Percentiles rank a stretch among this genome's conserved stretches.
These are phyloP conservation scores for Willisornis vidua DNA, from an alignment of 2,113 vertebrate genomes.

Conservation along the genomic window DNA sequence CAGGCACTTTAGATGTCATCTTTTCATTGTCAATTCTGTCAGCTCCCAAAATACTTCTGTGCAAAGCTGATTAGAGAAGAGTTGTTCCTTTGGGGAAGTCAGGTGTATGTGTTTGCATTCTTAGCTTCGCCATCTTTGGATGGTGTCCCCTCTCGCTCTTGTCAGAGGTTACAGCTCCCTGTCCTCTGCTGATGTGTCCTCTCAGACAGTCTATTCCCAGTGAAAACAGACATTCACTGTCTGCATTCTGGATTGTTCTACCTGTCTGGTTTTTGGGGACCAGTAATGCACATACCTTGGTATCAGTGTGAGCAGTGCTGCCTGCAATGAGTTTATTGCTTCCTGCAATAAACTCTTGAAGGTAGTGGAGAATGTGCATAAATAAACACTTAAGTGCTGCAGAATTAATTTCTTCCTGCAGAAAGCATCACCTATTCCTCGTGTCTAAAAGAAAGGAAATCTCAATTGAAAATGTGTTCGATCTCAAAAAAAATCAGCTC, in stretches of 20 bases:
- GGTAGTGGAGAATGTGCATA: background rate
- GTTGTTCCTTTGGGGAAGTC: background rate
- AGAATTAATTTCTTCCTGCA: background rate
- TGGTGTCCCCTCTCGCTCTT: background rate
- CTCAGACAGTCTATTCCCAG: background rate
- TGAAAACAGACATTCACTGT: background rate
- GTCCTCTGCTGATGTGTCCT: background rate
- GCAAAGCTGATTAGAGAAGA: background rate
- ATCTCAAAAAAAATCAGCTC: background rate
- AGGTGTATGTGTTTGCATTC: background rate
- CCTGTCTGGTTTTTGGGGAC: background rate
- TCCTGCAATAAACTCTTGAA: background rate
- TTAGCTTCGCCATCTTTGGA: background rate
- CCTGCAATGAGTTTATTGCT: background rate
- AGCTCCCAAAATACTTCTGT: background rate
- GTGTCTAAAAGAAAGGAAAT: background rate
- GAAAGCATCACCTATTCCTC: background rate
- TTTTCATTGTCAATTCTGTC: background rate
- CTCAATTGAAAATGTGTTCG: background rate
- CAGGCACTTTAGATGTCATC: background rate
- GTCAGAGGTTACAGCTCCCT: background rate
- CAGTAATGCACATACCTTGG: accelerated
- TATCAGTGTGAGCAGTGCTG: background rate
- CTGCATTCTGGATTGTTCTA: background rate
- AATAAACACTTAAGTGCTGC: background rate